Base-by-base conservation (phyloP, 2,113 vertebrate genomes). In the Monopterus albus region DNA sequence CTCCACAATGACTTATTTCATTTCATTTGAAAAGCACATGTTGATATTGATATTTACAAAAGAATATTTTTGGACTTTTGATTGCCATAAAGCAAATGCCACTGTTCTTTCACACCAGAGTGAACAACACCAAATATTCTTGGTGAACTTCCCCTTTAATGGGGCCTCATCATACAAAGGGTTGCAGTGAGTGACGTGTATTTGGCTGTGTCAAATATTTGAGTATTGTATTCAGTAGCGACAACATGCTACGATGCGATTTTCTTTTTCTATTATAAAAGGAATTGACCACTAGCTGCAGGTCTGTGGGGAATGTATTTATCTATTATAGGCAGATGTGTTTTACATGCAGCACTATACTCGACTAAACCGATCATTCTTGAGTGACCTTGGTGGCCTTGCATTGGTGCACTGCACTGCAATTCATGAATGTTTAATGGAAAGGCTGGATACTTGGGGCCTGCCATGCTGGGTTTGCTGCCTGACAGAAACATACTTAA, bases 341-440 rank as follows among this genome's bases (percentile, higher is more conserved):
- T 79, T 79, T 70, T 31, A 83, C 46, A 68, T 46, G 40, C 18
- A 4, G 47, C 18, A 72, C 63, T 83, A 49, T 67, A 85, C 56
- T 50, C 18, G 56, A 75, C 62, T 71, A 75, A 70, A 81, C 55
- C 39, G 52, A 87, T 88, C 83, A 82, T 78, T 88, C 78, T 63
- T 72, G 69, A 79, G 69, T 91, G 90, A 92, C 91, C 91, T 91
- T 90, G n/a, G n/a, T n/a, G n/a, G n/a, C n/a, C 88, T 84, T 83
- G 86, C 82, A 78, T 73, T 82, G 78, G 81, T 90, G 78, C 87
- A 73, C 75, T 63, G 75, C 79, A 83, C 66, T 72, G 81, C 77
- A 78, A 72, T 85, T 89, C 81, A 92, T 92, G 84, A 92, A 92
- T 92, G 84, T 89, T 92, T 90, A 86, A 93, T 87, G 52, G 81